Evolutionary conservation across 2,888 invertebrate species (phyloP).

Genomic region (Sarcophaga carnaria): DNA sequence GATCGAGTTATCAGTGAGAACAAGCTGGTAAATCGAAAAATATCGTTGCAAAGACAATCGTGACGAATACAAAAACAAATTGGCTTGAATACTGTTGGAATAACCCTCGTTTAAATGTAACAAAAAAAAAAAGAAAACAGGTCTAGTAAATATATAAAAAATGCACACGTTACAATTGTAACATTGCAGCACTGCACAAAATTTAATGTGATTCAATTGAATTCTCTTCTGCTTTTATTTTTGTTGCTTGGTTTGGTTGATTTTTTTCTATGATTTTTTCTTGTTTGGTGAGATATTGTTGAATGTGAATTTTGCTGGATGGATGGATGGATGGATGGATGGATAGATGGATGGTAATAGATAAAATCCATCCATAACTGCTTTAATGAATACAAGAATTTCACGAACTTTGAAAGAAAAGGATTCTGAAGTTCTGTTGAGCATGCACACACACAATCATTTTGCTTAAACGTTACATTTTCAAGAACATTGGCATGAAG

Average conservation of each 20-base stretch:
- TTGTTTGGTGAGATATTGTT: too few species aligned
- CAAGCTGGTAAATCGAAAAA: too few species aligned
- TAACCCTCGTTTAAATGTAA: not conserved
- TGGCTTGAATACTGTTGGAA: too few species aligned
- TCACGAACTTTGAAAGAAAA: not conserved
- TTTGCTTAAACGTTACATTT: conserved; percentile 21
- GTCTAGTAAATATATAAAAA: conserved; percentile 41
- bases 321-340: not conserved
- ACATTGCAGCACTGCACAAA: conserved; percentile 52
- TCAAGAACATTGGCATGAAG: not conserved
- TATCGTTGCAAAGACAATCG: too few species aligned
- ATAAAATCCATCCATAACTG: conserved; percentile 2
- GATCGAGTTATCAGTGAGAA: too few species aligned
- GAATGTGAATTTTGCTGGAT: too few species aligned
- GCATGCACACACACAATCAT: not conserved
- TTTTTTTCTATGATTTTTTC: too few species aligned
- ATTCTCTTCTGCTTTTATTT: conserved; percentile 18
- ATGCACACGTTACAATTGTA: conserved; percentile 56
- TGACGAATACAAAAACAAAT: too few species aligned
- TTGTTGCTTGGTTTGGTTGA: conserved; percentile 33
- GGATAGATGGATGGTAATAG: not conserved
- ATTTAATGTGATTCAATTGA: conserved; percentile 36
- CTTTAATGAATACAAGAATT: conserved; percentile 21
- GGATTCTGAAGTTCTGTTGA: conserved; percentile 13
- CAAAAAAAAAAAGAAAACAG: conserved; percentile 34